Percentiles rank a stretch among this genome's conserved stretches.
These are phyloP conservation scores for Metallyticus violacea DNA, from an alignment of 2,888 invertebrate species.

Conservation along the genomic window DNA sequence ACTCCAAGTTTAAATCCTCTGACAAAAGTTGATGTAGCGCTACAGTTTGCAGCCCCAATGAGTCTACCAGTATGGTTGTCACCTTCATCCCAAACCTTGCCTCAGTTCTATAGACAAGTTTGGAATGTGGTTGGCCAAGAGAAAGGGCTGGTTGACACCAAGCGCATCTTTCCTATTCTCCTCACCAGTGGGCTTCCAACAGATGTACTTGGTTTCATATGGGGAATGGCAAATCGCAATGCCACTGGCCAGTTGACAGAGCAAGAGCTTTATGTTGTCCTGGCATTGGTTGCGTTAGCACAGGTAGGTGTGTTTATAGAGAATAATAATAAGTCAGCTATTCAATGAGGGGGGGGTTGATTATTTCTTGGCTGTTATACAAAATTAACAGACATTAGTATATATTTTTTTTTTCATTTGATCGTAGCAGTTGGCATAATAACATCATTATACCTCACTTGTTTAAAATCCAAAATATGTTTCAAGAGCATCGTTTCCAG, in stretches of 20 bases:
- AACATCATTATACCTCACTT: no score
- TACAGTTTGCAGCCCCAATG: neutral
- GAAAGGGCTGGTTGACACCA: slow-evolving; percentile 45
- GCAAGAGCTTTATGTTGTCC: slow-evolving; percentile 48
- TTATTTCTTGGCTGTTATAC: no score
- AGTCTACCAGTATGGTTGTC: slow-evolving; percentile 47
- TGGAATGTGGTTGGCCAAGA: slow-evolving; percentile 47
- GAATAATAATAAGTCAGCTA: no score
- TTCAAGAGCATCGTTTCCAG: no score
- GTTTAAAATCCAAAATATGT: no score
- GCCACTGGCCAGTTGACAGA: slow-evolving; percentile 50
- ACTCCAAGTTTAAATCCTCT: neutral
- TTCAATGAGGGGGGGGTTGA: no score
- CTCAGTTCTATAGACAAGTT: slow-evolving; percentile 47
- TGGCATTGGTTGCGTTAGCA: slow-evolving; percentile 50
- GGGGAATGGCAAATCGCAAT: slow-evolving; percentile 50
- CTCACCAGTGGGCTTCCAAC: slow-evolving; percentile 50
- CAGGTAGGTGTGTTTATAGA: slow-evolving; percentile 46
- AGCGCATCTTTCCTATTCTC: slow-evolving; percentile 47
- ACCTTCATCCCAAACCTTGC: slow-evolving; percentile 45
- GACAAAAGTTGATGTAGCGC: neutral
- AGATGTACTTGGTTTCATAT: slow-evolving; percentile 50
- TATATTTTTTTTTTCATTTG: no score
- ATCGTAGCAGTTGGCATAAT: no score
- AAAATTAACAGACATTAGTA: no score